Percentiles rank a stretch among this genome's conserved stretches.
These are phyloP conservation scores for Drosophila nigritarsus DNA, from an alignment of 2,888 invertebrate genomes.

Conservation along the genomic window DNA sequence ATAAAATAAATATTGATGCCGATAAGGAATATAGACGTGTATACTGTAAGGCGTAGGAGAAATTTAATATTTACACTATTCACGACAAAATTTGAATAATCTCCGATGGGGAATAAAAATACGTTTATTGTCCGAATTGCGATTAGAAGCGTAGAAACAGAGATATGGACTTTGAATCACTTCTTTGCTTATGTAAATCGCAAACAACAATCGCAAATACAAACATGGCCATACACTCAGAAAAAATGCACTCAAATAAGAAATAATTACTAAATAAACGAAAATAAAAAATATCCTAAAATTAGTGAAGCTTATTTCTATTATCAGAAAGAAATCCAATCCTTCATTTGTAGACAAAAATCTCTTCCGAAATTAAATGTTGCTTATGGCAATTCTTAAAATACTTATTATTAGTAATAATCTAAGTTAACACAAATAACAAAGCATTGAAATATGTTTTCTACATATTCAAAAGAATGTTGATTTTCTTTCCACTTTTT, in stretches of 20 bases:
- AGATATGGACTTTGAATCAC: not conserved
- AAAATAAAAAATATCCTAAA: not conserved
- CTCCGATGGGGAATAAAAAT: not conserved
- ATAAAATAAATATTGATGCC: not conserved
- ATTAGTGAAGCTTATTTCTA: not conserved
- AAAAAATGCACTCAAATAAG: not conserved
- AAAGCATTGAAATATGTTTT: not conserved
- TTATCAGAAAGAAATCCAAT: not conserved
- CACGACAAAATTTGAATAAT: not conserved
- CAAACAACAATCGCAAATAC: not conserved
- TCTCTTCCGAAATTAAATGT: too few relatives aligned
- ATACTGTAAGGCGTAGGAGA: not conserved
- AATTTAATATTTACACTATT: not conserved
- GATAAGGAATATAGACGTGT: not conserved
- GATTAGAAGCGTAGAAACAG: not conserved
- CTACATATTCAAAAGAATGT: not conserved
- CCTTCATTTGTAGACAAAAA: not conserved
- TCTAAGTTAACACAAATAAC: too few relatives aligned
- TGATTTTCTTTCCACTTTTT: not conserved
- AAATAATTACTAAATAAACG: not conserved
- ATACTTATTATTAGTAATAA: not conserved
- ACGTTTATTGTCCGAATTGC: not conserved
- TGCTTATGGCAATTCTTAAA: too few relatives aligned
- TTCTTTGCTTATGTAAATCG: not conserved
- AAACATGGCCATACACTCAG: not conserved